These are phyloP conservation scores for Paramormyrops kingsleyae DNA, from an alignment of 2,113 vertebrate species.

Conservation along the genomic window DNA sequence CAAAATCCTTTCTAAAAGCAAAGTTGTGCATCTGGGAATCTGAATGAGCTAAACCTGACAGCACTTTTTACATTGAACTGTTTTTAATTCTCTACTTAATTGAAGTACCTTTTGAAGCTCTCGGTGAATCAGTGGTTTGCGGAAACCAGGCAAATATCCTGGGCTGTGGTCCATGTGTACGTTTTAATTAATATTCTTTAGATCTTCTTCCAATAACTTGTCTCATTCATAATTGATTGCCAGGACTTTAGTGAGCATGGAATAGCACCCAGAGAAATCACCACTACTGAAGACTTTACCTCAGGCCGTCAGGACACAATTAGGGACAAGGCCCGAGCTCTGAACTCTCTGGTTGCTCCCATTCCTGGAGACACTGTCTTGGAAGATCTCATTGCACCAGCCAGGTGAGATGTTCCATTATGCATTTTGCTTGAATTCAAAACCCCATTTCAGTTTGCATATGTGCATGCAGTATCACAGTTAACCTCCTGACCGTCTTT, in stretches of 20 bases:
- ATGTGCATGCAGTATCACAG: neutral
- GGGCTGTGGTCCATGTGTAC: neutral
- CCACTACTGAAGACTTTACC: conserved; percentile 78
- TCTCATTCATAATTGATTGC: conserved; percentile 22
- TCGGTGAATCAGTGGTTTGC: neutral
- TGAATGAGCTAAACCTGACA: neutral
- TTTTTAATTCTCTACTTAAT: neutral
- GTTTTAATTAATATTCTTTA: neutral
- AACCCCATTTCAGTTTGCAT: neutral
- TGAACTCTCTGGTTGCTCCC: conserved; percentile 64
- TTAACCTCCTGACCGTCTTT: neutral
- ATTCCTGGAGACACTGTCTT: conserved; percentile 84
- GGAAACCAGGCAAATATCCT: neutral
- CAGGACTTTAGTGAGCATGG: conserved; percentile 93
- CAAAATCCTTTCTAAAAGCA: neutral
- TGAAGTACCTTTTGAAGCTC: neutral
- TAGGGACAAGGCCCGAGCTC: conserved; percentile 72
- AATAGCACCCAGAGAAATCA: conserved; percentile 83
- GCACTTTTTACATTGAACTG: neutral
- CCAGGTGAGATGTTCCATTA: conserved; percentile 58
- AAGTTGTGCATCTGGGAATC: neutral
- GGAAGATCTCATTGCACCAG: conserved; percentile 78
- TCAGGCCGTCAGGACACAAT: conserved; percentile 71
- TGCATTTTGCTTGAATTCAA: neutral
- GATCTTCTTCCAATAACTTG: neutral